Evolutionary conservation across 2,888 invertebrate species (phyloP).

Genomic region (Macrophya annulata): DNA sequence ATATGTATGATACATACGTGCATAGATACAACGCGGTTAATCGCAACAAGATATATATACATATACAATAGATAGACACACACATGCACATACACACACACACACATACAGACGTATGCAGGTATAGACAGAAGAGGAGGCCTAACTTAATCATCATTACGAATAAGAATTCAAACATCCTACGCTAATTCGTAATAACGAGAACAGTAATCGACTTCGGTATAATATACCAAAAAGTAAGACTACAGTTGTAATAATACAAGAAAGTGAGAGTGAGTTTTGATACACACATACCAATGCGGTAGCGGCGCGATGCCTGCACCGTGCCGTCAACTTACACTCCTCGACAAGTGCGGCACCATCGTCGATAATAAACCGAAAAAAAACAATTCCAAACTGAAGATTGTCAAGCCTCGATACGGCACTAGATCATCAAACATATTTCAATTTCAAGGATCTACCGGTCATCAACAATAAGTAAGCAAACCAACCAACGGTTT

Average conservation of each 20-base stretch:
- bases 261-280: not conserved
- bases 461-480: slow-evolving; percentile 20
- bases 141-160: slow-evolving; percentile 6
- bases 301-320: slow-evolving; percentile 55
- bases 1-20: not conserved
- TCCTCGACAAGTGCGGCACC: slow-evolving; percentile 45
- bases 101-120: not conserved
- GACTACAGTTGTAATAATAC: not conserved
- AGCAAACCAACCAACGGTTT: slow-evolving; percentile 24
- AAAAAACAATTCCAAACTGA: slow-evolving; percentile 19
- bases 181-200: not conserved
- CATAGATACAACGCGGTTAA: slow-evolving; percentile 12
- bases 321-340: slow-evolving; percentile 36
- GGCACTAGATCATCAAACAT: not conserved
- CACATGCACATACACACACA: not conserved
- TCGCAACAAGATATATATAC: not conserved
- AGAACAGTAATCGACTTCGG: not conserved
- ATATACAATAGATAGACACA: not conserved
- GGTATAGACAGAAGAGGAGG: not conserved
- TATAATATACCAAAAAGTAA: not conserved
- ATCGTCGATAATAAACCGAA: slow-evolving; percentile 14
- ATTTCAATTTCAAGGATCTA: slow-evolving; percentile 6
- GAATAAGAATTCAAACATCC: not conserved
- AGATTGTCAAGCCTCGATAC: slow-evolving; percentile 34
- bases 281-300: slow-evolving; percentile 36